These are phyloP conservation scores for Prunella himalayana DNA, from an alignment of 2,113 vertebrate species.

Conservation along the genomic window DNA sequence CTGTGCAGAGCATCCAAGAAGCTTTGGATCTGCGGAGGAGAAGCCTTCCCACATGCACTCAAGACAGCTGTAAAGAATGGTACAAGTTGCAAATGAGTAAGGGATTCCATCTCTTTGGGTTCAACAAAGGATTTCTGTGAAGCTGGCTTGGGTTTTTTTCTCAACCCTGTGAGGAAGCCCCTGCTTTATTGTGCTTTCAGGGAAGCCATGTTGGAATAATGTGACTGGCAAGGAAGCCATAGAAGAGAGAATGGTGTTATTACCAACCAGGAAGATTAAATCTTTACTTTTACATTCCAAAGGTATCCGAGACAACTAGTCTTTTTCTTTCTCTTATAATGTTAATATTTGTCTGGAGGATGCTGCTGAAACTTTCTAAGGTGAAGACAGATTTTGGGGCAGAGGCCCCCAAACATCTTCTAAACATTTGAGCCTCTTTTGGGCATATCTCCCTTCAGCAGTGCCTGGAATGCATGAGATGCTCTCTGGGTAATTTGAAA, in stretches of 20 bases:
- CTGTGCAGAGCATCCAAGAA: not conserved
- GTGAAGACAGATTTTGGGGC: not conserved
- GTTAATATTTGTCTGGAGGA: not conserved
- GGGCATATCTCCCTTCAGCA: not conserved
- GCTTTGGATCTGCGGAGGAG: not conserved
- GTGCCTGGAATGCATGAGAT: not conserved
- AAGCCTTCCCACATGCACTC: not conserved
- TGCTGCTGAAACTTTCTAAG: not conserved
- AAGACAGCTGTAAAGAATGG: not conserved
- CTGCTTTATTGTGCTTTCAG: not conserved
- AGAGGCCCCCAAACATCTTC: not conserved
- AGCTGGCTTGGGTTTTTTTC: not conserved
- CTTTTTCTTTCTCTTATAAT: not conserved
- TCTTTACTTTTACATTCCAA: constrained; percentile 28
- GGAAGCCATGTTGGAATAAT: not conserved
- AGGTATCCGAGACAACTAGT: not conserved
- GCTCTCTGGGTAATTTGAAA: not conserved
- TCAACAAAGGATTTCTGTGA: not conserved
- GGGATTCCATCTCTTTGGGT: not conserved
- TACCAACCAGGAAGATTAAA: not conserved
- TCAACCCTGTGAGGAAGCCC: not conserved
- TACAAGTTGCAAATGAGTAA: not conserved
- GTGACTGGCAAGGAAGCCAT: not conserved
- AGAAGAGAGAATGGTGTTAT: not conserved
- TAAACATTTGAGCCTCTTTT: not conserved